A percentile compares a stretch with the other conserved stretches of the same genome.
phyloP scores from a whole-genome alignment of 2,888 invertebrate genomes.

The Drosophila picticornis region DNA sequence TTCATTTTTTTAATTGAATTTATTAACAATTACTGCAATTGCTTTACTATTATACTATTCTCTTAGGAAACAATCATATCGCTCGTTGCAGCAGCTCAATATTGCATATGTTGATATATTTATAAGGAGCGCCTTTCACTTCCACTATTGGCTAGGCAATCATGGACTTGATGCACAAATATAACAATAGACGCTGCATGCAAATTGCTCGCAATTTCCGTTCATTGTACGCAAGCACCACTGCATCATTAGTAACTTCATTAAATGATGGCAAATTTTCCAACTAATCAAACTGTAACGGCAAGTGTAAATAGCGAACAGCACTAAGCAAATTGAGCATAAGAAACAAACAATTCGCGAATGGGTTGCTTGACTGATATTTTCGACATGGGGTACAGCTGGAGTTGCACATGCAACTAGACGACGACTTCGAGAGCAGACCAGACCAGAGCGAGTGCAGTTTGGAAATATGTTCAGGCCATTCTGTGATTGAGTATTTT shows the following conservation, averaged over 20 bases:
- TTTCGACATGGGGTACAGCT: conserved; percentile 22
- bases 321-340: conserved; percentile 55
- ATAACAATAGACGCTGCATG: conserved; percentile 56
- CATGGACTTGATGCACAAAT: conserved; percentile 22
- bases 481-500: conserved; percentile 15
- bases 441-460: conserved; percentile 3
- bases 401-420: conserved; percentile 17
- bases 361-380: conserved; percentile 39
- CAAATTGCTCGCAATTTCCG: conserved; percentile 77
- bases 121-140: conserved; percentile 59
- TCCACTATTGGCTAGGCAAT: conserved; percentile 45
- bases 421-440: conserved; percentile 9
- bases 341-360: conserved; percentile 48
- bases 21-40: background rate
- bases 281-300: conserved; percentile 71
- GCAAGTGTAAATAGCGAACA: conserved; percentile 6
- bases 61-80: conserved; percentile 1
- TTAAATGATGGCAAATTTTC: conserved; percentile 77
- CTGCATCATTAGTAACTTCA: conserved; percentile 73
- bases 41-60: conserved; percentile 15
- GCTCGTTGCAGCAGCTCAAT: conserved; percentile 11
- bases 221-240: conserved; percentile 67
- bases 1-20: background rate
- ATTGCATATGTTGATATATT: background rate
- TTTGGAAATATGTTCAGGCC: conserved; percentile 13